A percentile compares a stretch with the other conserved stretches of the same genome.
These are phyloP conservation scores for Ischnura elegans DNA, from an alignment of 2,888 invertebrate species.

Conservation along the genomic window DNA sequence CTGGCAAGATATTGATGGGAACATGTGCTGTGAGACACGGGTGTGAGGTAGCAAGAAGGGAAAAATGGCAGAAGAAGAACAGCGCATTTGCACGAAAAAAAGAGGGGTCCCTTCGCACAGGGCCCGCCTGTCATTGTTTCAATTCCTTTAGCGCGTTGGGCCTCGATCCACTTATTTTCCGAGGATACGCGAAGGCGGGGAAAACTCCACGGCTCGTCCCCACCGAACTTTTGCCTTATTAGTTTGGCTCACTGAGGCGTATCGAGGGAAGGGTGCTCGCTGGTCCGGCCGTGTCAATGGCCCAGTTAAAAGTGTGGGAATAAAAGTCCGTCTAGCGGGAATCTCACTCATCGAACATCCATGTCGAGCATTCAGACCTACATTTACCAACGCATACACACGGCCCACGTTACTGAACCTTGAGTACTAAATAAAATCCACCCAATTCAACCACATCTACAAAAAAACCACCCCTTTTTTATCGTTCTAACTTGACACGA, in stretches of 20 bases:
- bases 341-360: neutral
- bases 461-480: no score
- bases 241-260: conserved; percentile 22
- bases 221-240: conserved; percentile 28
- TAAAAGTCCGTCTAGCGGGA: neutral
- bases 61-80: neutral
- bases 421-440: no score
- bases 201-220: neutral
- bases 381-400: neutral
- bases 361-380: neutral
- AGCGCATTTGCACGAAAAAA: neutral
- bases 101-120: neutral
- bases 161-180: neutral
- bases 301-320: neutral
- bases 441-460: no score
- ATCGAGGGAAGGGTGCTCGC: neutral
- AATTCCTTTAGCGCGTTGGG: neutral
- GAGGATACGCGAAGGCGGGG: neutral
- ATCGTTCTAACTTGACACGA: no score
- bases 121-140: neutral
- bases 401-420: no score
- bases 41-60: neutral
- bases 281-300: neutral
- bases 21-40: neutral
- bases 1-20: neutral